phyloP scores from a whole-genome alignment of 2,797 vertebrate genomes.

The Mallotus villosus region DNA sequence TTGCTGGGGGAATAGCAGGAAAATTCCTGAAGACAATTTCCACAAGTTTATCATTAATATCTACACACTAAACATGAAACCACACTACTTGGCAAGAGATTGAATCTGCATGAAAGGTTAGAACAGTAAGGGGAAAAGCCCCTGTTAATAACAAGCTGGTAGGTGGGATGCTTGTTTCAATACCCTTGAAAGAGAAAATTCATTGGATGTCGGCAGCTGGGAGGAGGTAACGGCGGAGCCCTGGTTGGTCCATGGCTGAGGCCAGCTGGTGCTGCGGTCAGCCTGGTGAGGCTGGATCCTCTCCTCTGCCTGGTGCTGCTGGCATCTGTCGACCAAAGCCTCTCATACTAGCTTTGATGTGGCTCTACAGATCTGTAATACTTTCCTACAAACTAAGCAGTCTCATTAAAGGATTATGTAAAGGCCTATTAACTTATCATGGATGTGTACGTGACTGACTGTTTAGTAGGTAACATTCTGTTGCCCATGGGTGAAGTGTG shows the following conservation, averaged over 20 bases:
- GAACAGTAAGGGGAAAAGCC: background rate
- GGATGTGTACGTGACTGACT: slow-evolving; percentile 14
- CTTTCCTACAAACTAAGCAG: slow-evolving; percentile 48
- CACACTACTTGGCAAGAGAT: slow-evolving; percentile 31
- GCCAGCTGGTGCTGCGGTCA: slow-evolving; percentile 72
- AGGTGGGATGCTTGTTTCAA: slow-evolving; percentile 25
- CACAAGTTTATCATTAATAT: slow-evolving; percentile 63
- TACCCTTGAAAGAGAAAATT: slow-evolving; percentile 59
- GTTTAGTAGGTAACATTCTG: slow-evolving; percentile 16
- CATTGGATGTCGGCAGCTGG: slow-evolving; percentile 56
- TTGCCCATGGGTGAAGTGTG: slow-evolving; percentile 31
- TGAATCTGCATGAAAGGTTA: slow-evolving; percentile 15
- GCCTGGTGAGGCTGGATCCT: slow-evolving; percentile 56
- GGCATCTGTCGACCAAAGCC: slow-evolving; percentile 60
- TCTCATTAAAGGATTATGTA: slow-evolving; percentile 33
- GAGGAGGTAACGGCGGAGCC: slow-evolving; percentile 50
- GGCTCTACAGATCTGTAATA: slow-evolving; percentile 53
- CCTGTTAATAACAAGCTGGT: slow-evolving; percentile 10
- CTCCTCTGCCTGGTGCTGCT: slow-evolving; percentile 47
- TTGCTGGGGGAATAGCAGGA: slow-evolving; percentile 68
- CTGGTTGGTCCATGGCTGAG: slow-evolving; percentile 49
- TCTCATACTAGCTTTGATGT: slow-evolving; percentile 53
- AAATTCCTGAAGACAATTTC: slow-evolving; percentile 71
- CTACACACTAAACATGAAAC: slow-evolving; percentile 44
- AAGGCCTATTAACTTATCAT: slow-evolving; percentile 44